A percentile compares a stretch with the other conserved stretches of the same genome.
phyloP scores from a whole-genome alignment of 35 echinoderm and acorn worm genomes.

The Eucidaris tribuloides region DNA sequence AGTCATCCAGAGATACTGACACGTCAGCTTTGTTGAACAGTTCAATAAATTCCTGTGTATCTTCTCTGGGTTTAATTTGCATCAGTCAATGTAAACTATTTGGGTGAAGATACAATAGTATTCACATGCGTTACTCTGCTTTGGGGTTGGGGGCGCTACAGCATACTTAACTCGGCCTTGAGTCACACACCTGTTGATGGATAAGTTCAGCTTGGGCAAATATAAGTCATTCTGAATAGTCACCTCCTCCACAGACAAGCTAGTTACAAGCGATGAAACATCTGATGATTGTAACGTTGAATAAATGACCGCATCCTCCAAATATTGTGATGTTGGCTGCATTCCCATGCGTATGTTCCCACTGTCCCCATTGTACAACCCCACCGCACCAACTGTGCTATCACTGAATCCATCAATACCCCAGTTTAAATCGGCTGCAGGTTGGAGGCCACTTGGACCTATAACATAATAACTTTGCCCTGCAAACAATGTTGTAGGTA shows the following conservation, averaged over 20 bases:
- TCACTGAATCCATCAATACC: neutral
- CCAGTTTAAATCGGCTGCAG: neutral
- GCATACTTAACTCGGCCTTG: neutral
- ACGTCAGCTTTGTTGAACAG: conserved; percentile 57
- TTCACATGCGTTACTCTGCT: neutral
- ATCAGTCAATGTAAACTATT: conserved; percentile 77
- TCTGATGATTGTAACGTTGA: neutral
- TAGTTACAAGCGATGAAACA: neutral
- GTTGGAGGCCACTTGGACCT: neutral
- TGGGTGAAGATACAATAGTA: neutral
- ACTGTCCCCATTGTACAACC: neutral
- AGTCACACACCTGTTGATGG: conserved; percentile 3
- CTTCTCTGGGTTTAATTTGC: conserved; percentile 44
- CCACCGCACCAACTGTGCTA: neutral
- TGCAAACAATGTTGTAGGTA: neutral
- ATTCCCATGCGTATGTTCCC: neutral
- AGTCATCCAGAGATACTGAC: conserved; percentile 67
- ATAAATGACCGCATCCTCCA: neutral
- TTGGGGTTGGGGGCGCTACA: neutral
- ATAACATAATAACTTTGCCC: neutral
- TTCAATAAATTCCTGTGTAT: conserved; percentile 80
- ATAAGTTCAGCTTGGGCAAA: neutral
- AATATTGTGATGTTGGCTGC: neutral
- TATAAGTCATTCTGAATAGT: neutral
- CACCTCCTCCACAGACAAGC: neutral